Evolutionary conservation across 2,797 vertebrate genomes (phyloP).

Genomic region (Acrossocheilus fasciatus): DNA sequence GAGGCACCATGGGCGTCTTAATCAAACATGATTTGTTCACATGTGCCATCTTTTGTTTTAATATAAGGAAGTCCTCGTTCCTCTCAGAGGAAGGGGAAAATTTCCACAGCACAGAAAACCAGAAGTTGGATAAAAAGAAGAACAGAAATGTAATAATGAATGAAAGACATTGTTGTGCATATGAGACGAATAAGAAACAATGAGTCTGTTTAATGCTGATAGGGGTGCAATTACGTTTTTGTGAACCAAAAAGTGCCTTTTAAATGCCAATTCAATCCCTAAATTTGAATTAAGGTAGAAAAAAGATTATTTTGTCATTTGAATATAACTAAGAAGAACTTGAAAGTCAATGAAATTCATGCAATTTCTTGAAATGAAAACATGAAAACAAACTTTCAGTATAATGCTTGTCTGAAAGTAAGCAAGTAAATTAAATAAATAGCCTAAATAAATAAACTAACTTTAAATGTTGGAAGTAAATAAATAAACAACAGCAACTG

Average conservation of each 20-base stretch:
- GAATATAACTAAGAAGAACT: neutral
- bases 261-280: neutral
- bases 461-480: neutral
- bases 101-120: conserved; percentile 59
- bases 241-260: neutral
- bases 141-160: conserved; percentile 36
- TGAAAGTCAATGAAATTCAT: neutral
- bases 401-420: neutral
- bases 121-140: conserved; percentile 51
- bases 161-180: conserved; percentile 17
- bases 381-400: neutral
- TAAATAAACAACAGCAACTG: neutral
- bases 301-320: neutral
- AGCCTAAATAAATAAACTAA: neutral
- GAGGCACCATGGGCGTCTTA: conserved; percentile 65
- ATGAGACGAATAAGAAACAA: neutral
- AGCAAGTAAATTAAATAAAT: neutral
- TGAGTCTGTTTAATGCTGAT: neutral
- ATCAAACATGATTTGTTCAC: conserved; percentile 77
- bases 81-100: conserved; percentile 52
- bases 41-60: conserved; percentile 67
- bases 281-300: neutral
- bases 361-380: neutral
- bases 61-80: conserved; percentile 50
- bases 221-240: neutral